These are phyloP conservation scores for Myioborus melanocephalus DNA, from an alignment of 2,797 vertebrate species.

Conservation along the genomic window DNA sequence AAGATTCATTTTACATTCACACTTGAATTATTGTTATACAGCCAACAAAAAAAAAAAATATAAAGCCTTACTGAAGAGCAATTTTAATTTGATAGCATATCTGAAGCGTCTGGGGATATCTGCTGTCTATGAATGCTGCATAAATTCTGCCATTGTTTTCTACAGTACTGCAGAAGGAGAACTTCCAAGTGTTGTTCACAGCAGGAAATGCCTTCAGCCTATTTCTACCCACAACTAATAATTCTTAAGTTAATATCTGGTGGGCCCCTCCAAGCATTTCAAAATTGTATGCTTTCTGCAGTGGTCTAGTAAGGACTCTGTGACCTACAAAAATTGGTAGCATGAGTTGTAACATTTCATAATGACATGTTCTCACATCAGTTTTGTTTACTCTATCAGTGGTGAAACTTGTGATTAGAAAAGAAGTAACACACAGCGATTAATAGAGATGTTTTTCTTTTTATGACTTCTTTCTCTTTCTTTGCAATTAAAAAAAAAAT, in stretches of 20 bases:
- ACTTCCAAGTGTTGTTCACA: slow-evolving; percentile 27
- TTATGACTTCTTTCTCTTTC: neutral
- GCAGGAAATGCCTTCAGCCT: slow-evolving; percentile 60
- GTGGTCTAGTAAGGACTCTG: neutral
- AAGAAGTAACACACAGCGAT: neutral
- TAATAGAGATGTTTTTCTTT: neutral
- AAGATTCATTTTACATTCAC: slow-evolving; percentile 46
- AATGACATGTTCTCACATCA: neutral
- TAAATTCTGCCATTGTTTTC: slow-evolving; percentile 44
- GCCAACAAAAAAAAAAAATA: slow-evolving; percentile 59
- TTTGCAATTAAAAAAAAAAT: neutral
- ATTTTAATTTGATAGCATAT: slow-evolving; percentile 62
- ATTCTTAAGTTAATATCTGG: slow-evolving; percentile 57
- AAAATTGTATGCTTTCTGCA: slow-evolving; percentile 25
- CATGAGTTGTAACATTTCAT: neutral
- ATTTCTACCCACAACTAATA: slow-evolving; percentile 65
- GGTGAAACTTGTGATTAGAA: neutral
- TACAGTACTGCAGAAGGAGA: slow-evolving; percentile 27
- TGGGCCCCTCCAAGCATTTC: slow-evolving; percentile 35
- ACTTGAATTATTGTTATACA: slow-evolving; percentile 23
- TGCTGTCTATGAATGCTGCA: slow-evolving; percentile 21
- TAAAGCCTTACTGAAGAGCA: slow-evolving; percentile 42
- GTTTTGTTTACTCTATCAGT: neutral
- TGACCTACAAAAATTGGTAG: neutral
- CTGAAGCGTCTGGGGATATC: slow-evolving; percentile 55